Evolutionary conservation across 2,113 vertebrate genomes (phyloP).

Genomic region (Esox niger): DNA sequence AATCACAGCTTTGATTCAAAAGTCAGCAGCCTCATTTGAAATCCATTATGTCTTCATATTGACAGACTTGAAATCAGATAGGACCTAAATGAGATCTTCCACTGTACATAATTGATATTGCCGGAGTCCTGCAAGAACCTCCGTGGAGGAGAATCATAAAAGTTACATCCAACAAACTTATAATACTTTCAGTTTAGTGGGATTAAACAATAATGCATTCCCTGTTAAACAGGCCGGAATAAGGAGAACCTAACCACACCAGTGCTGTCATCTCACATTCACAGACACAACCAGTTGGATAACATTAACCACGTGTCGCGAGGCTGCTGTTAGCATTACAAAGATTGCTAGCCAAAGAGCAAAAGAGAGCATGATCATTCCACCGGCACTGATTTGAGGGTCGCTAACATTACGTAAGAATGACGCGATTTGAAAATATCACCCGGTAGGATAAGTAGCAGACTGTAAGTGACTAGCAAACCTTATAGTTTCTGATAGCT

Average conservation of each 20-base stretch:
- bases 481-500: too few relatives aligned
- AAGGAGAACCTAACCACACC: slow-evolving; percentile 17
- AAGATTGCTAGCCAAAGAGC: too few relatives aligned
- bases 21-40: slow-evolving; percentile 42
- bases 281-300: too few relatives aligned
- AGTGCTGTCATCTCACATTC: background rate
- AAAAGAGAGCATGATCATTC: too few relatives aligned
- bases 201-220: slow-evolving; percentile 53
- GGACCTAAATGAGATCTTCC: slow-evolving; percentile 45
- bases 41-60: slow-evolving; percentile 50
- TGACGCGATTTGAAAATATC: too few relatives aligned
- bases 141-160: slow-evolving; percentile 49
- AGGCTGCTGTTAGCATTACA: too few relatives aligned
- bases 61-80: slow-evolving; percentile 50
- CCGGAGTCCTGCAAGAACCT: slow-evolving; percentile 34
- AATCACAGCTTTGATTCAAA: slow-evolving; percentile 13
- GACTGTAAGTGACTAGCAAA: too few relatives aligned
- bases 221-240: slow-evolving; percentile 32
- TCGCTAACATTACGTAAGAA: too few relatives aligned
- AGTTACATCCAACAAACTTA: slow-evolving; percentile 56
- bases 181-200: slow-evolving; percentile 41
- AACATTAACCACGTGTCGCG: too few relatives aligned
- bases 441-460: too few relatives aligned
- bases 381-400: too few relatives aligned
- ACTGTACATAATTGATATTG: slow-evolving; percentile 51